phyloP scores from a whole-genome alignment of 1,140 invertebrate species.

The Pygmarrhopalites habei region DNA sequence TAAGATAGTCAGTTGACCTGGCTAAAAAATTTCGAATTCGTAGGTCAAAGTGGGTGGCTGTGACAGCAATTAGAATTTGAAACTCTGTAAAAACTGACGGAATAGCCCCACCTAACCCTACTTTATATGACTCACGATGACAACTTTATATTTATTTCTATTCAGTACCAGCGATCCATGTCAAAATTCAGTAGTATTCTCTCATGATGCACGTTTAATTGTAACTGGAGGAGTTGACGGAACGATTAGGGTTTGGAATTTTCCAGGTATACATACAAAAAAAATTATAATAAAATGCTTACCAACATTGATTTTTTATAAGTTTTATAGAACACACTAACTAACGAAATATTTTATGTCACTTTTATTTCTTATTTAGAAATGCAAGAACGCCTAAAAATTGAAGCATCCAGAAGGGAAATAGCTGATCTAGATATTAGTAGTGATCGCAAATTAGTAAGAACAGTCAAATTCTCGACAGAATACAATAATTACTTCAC shows the following conservation, averaged over 20 bases:
- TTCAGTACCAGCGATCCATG: constrained; percentile 31
- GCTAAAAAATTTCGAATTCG: background rate
- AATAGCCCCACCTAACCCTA: background rate
- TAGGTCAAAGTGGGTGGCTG: too few species aligned
- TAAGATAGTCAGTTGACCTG: background rate
- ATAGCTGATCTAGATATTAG: constrained; percentile 89
- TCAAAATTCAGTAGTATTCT: constrained; percentile 34
- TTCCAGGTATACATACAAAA: too few species aligned
- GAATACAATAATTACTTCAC: too few species aligned
- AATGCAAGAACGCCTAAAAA: constrained; percentile 58
- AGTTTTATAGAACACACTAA: too few species aligned
- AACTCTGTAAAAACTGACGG: background rate
- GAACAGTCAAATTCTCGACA: too few species aligned
- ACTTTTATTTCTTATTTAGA: too few species aligned
- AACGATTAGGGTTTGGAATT: constrained; percentile 76
- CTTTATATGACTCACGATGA: background rate
- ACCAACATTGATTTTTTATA: too few species aligned
- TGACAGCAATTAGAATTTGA: too few species aligned
- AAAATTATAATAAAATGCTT: too few species aligned
- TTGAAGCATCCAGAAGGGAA: constrained; percentile 69
- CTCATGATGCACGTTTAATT: constrained; percentile 50
- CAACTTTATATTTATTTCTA: background rate
- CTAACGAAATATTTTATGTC: too few species aligned
- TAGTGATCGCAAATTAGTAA: constrained; percentile 59
- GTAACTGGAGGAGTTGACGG: constrained; percentile 88